Evolutionary conservation across 2,888 invertebrate genomes (phyloP).

Genomic region (Diabrotica balteata): DNA sequence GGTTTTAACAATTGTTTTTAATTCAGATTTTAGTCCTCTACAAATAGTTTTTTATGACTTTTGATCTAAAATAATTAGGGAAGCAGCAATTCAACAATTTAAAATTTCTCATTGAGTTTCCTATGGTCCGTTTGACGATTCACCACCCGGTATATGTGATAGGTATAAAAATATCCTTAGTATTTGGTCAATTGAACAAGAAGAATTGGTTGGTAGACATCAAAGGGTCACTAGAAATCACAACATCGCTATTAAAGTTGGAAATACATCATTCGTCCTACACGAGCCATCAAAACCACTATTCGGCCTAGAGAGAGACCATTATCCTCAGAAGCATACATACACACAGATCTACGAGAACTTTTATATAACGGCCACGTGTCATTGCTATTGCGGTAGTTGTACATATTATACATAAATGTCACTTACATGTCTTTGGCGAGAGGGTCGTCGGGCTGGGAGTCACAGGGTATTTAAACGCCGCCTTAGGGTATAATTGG

Average conservation of each 20-base stretch:
- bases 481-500: constrained; percentile 58
- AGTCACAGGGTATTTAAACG: constrained; percentile 56
- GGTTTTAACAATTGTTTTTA: too few species aligned
- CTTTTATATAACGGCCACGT: constrained; percentile 35
- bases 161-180: too few species aligned
- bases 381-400: constrained; percentile 38
- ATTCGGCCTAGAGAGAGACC: constrained; percentile 26
- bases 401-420: constrained; percentile 53
- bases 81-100: too few species aligned
- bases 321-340: constrained; percentile 31
- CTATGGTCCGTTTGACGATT: too few species aligned
- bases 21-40: too few species aligned
- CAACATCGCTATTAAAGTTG: neutral
- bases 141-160: too few species aligned
- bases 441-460: constrained; percentile 45
- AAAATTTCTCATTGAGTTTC: too few species aligned
- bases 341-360: constrained; percentile 14
- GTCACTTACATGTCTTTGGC: constrained; percentile 53
- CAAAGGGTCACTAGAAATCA: too few species aligned
- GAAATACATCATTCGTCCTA: constrained; percentile 8
- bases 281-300: constrained; percentile 33
- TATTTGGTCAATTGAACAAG: too few species aligned
- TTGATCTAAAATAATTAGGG: too few species aligned
- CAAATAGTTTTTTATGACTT: too few species aligned
- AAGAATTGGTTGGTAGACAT: too few species aligned